A percentile compares a stretch with the other conserved stretches of the same genome.
phyloP scores from a whole-genome alignment of 2,888 invertebrate species.

The Macrostomum cliftonense region DNA sequence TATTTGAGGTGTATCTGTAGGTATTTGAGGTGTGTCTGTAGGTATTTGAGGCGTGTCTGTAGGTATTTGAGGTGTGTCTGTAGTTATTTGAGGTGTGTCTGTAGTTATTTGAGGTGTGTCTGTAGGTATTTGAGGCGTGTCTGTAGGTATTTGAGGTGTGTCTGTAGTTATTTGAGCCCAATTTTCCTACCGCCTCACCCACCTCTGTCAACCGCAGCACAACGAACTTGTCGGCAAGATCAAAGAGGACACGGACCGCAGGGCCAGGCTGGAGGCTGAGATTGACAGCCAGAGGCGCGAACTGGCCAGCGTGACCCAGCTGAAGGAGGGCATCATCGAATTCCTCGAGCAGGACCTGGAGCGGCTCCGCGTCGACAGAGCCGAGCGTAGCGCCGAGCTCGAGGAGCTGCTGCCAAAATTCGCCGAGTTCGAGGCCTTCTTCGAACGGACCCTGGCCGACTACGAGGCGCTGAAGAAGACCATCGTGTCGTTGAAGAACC shows the following conservation, averaged over 20 bases:
- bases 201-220: too few species aligned
- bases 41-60: too few species aligned
- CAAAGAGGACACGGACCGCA: background rate
- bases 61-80: too few species aligned
- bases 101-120: too few species aligned
- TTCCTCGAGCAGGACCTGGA: background rate
- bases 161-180: too few species aligned
- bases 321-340: background rate
- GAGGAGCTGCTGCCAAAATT: background rate
- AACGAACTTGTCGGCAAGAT: background rate
- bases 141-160: background rate
- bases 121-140: background rate
- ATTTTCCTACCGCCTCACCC: background rate
- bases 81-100: too few species aligned
- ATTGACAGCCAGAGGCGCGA: background rate
- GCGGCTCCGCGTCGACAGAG: background rate
- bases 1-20: too few species aligned
- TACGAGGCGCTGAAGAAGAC: conserved; percentile 3
- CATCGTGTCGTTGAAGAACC: conserved; percentile 19
- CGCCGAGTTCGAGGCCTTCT: conserved; percentile 2
- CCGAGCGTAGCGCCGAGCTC: background rate
- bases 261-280: background rate
- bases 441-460: conserved; percentile 2
- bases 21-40: too few species aligned
- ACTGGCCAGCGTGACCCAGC: background rate